These are phyloP conservation scores for Mesoligia furuncula DNA, from an alignment of 2,888 invertebrate species.

Conservation along the genomic window DNA sequence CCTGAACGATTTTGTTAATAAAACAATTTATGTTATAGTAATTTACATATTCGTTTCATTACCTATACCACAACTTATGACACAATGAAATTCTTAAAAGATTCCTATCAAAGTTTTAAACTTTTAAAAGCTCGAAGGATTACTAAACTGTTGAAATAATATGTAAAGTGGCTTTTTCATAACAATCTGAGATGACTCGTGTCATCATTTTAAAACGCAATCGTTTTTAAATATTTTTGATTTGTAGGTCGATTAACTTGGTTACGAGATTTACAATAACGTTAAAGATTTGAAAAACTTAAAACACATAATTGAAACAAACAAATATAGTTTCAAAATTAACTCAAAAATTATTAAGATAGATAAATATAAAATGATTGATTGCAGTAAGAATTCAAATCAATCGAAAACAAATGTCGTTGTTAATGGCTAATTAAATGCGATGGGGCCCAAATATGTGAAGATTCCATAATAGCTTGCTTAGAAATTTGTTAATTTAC, in stretches of 20 bases:
- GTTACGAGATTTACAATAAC: conserved; percentile 8
- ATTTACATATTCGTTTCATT: conserved; percentile 67
- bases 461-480: conserved; percentile 38
- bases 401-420: conserved; percentile 8
- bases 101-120: neutral
- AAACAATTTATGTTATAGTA: conserved; percentile 78
- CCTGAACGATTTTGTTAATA: conserved; percentile 80
- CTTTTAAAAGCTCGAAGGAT: conserved; percentile 24
- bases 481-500: conserved; percentile 65
- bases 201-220: conserved; percentile 33
- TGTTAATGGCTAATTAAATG: neutral
- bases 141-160: conserved; percentile 32
- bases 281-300: neutral
- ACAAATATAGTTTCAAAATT: neutral
- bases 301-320: neutral
- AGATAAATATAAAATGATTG: neutral
- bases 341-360: neutral
- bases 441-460: conserved; percentile 11
- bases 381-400: conserved; percentile 2
- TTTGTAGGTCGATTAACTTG: neutral
- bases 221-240: conserved; percentile 1
- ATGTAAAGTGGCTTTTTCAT: conserved; percentile 26
- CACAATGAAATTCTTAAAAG: neutral
- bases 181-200: conserved; percentile 20
- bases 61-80: neutral